phyloP scores from a whole-genome alignment of 2,797 vertebrate genomes.

The Onychomys arenicola region DNA sequence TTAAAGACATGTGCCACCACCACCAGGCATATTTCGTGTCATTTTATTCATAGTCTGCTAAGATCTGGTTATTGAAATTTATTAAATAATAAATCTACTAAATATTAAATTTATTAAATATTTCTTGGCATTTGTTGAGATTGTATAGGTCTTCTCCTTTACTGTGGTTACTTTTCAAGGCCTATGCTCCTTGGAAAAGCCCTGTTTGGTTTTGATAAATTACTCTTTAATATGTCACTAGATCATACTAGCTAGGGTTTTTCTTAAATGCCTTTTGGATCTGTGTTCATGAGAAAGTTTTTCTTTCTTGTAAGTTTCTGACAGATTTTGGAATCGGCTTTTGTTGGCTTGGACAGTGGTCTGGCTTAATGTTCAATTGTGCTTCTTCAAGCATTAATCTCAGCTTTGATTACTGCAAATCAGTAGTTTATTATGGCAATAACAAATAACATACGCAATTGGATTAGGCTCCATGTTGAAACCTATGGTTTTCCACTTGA shows the following conservation, averaged over 20 bases:
- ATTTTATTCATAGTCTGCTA: neutral
- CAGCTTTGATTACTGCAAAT: slow-evolving; percentile 19
- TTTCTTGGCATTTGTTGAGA: neutral
- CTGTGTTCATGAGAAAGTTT: slow-evolving; percentile 6
- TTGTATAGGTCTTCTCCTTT: neutral
- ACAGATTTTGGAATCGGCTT: neutral
- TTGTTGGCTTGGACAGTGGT: neutral
- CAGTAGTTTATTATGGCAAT: slow-evolving; percentile 34
- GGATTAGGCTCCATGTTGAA: neutral
- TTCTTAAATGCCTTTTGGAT: neutral
- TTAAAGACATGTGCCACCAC: neutral
- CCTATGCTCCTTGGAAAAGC: neutral
- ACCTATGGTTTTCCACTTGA: neutral
- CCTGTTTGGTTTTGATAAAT: neutral
- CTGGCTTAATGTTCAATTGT: neutral
- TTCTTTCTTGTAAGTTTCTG: neutral
- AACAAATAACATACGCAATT: neutral
- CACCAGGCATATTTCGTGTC: neutral
- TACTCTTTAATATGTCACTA: neutral
- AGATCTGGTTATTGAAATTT: neutral
- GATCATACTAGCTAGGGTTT: neutral
- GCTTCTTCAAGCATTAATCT: neutral
- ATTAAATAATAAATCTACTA: neutral
- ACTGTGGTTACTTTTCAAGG: slow-evolving; percentile 2
- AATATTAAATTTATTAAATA: neutral